Conservation (phyloP, 1,140 invertebrate species). For the Eulimnadia texana region DNA sequence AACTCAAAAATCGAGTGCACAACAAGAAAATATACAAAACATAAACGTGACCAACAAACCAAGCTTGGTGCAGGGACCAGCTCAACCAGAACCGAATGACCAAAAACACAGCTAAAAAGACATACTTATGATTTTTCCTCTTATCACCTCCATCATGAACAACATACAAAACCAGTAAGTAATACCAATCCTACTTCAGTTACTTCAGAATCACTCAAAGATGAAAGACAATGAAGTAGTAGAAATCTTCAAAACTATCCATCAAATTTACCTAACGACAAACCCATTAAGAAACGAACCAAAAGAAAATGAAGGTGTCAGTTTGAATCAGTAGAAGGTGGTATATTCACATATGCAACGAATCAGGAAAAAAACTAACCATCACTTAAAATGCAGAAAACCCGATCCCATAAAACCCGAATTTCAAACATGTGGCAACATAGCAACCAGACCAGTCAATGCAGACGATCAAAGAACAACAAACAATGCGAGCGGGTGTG, state of each 20-base stretch:
- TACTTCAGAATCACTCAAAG: neutral
- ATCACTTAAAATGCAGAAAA: no score
- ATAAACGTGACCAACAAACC: neutral
- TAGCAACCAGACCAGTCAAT: no score
- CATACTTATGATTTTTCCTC: neutral
- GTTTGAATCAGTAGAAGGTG: no score
- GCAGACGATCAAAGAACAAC: no score
- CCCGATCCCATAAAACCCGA: no score
- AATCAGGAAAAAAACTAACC: no score
- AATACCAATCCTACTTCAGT: neutral
- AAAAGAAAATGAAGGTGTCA: no score
- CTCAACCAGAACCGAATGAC: neutral
- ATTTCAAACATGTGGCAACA: no score
- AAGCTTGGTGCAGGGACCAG: neutral
- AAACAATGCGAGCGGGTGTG: no score
- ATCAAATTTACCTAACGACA: neutral
- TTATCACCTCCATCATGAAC: neutral
- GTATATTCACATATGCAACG: no score
- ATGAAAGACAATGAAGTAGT: neutral
- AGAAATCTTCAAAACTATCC: neutral
- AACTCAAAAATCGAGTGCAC: neutral
- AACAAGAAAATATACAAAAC: neutral
- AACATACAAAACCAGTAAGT: neutral
- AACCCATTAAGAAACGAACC: neutral
- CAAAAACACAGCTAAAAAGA: neutral